A percentile compares a stretch with the other conserved stretches of the same genome.
These are phyloP conservation scores for Chondrosia reniformis DNA, from an alignment of 37 sponge, comb jelly and placozoan genomes.

Conservation along the genomic window DNA sequence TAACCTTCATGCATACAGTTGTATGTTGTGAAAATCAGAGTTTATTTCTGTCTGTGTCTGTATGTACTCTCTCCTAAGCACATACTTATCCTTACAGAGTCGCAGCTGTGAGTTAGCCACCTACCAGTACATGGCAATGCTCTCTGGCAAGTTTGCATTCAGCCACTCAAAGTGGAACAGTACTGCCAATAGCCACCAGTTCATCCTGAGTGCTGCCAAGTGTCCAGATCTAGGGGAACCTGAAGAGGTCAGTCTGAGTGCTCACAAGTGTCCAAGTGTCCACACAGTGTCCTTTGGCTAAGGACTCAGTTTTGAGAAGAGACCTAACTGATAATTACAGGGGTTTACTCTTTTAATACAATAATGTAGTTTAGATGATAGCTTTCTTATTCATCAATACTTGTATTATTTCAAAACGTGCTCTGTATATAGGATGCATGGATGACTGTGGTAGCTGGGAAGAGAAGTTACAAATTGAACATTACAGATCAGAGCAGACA, in stretches of 20 bases:
- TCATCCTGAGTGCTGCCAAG: neutral
- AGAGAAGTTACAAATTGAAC: constrained; percentile 67
- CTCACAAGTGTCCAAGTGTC: neutral
- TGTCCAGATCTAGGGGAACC: neutral
- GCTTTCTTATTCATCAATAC: neutral
- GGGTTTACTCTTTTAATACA: no score
- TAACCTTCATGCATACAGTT: neutral
- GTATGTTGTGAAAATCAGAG: neutral
- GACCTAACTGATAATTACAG: no score
- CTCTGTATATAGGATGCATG: neutral
- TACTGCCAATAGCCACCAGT: neutral
- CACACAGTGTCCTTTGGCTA: neutral
- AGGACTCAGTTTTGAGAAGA: no score
- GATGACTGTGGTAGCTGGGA: constrained; percentile 28
- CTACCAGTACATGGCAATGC: neutral
- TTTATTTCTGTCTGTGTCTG: neutral
- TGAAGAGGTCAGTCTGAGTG: neutral
- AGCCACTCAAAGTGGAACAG: neutral
- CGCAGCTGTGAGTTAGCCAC: neutral
- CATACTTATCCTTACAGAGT: neutral
- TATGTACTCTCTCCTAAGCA: neutral
- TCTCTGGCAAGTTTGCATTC: neutral
- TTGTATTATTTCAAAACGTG: no score
- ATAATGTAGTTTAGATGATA: neutral
- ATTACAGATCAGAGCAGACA: constrained; percentile 75